A percentile compares a stretch with the other conserved stretches of the same genome.
phyloP scores from a whole-genome alignment of 2,797 vertebrate genomes.

The Rousettus madagascariensis region DNA sequence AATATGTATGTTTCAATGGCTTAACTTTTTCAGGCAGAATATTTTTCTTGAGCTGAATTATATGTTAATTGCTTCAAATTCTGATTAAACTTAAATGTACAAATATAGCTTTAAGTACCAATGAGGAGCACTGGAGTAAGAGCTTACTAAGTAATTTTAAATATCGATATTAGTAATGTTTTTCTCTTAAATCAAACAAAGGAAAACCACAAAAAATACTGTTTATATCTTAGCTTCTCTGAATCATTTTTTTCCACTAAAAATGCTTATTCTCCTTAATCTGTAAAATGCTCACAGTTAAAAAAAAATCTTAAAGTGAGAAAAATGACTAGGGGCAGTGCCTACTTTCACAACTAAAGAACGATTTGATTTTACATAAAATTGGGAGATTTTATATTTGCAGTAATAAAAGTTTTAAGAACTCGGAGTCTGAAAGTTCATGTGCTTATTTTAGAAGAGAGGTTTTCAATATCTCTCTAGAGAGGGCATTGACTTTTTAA shows the following conservation, averaged over 20 bases:
- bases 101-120: neutral
- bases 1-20: neutral
- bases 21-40: neutral
- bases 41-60: slow-evolving; percentile 25
- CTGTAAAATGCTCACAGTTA: slow-evolving; percentile 18
- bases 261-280: neutral
- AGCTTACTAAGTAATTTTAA: slow-evolving; percentile 39
- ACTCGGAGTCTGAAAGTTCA: neutral
- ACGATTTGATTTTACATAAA: neutral
- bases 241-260: neutral
- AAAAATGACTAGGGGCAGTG: neutral
- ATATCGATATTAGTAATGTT: neutral
- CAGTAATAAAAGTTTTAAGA: neutral
- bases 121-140: neutral
- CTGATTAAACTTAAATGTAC: neutral
- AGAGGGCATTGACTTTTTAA: neutral
- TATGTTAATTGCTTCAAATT: slow-evolving; percentile 29
- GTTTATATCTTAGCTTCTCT: neutral
- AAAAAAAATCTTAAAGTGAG: neutral
- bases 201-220: neutral
- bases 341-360: neutral
- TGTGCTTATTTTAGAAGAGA: neutral
- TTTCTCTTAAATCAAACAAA: slow-evolving; percentile 36
- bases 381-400: neutral
- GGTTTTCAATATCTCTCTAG: neutral